These are phyloP conservation scores for Lagenorhynchus albirostris DNA, from an alignment of 2,113 vertebrate species.

Conservation along the genomic window DNA sequence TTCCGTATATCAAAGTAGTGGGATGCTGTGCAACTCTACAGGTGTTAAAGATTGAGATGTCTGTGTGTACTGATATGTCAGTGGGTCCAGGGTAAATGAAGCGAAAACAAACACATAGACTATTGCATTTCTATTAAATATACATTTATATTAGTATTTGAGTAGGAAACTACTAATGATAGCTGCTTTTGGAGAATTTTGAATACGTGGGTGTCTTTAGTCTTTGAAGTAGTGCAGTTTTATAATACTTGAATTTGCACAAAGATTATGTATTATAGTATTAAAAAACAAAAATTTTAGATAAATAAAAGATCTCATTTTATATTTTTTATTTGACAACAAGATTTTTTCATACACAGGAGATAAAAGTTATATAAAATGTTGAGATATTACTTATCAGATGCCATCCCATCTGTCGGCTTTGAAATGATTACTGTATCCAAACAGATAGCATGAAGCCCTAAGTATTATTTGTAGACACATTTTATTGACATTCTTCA, in stretches of 20 bases:
- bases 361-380: constrained; percentile 39
- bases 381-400: constrained; percentile 27
- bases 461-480: constrained; percentile 50
- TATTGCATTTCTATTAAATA: background rate
- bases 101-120: background rate
- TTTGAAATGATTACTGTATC: constrained; percentile 49
- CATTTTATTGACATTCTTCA: constrained; percentile 48
- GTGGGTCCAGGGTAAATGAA: background rate
- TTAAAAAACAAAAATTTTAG: background rate
- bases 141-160: background rate
- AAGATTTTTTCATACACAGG: constrained; percentile 57
- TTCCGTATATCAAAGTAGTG: background rate
- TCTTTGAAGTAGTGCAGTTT: constrained; percentile 4
- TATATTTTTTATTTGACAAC: constrained; percentile 42
- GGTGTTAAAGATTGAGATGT: background rate
- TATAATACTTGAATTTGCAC: background rate
- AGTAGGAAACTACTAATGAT: background rate
- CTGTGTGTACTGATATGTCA: background rate
- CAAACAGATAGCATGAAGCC: constrained; percentile 59
- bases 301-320: constrained; percentile 1
- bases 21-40: background rate
- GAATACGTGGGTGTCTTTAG: background rate
- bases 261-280: background rate
- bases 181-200: background rate
- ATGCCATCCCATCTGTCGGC: constrained; percentile 17